Percentiles rank a stretch among this genome's conserved stretches.
These are phyloP conservation scores for Carpatolechia fugitivella DNA, from an alignment of 2,888 invertebrate species.

Conservation along the genomic window DNA sequence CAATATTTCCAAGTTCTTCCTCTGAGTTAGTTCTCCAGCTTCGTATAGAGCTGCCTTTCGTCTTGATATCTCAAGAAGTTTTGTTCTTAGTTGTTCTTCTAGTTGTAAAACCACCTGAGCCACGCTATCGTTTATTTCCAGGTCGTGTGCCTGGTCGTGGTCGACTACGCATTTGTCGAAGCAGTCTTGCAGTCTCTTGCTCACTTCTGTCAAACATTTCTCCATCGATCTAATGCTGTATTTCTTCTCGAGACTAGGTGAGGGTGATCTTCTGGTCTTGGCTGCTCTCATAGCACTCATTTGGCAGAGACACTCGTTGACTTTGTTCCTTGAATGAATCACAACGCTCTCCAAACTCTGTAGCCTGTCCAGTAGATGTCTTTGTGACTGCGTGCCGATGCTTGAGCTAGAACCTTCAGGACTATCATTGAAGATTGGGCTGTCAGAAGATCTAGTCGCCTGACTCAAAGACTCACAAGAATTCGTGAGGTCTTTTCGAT, in stretches of 20 bases:
- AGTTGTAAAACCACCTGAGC: conserved; percentile 81
- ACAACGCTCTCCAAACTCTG: conserved; percentile 81
- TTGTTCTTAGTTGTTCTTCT: conserved; percentile 83
- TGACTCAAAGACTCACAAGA: conserved; percentile 80
- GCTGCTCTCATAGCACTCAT: conserved; percentile 81
- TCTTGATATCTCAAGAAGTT: conserved; percentile 83
- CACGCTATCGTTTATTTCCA: conserved; percentile 71
- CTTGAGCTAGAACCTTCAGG: conserved; percentile 42
- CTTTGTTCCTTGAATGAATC: conserved; percentile 82
- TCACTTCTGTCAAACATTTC: conserved; percentile 81
- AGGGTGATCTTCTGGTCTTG: conserved; percentile 81
- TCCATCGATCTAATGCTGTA: conserved; percentile 82
- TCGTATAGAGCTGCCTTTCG: conserved; percentile 83
- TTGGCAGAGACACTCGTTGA: conserved; percentile 83
- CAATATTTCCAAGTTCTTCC: conserved; percentile 83
- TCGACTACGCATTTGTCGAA: conserved; percentile 80
- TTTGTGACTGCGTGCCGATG: conserved; percentile 72
- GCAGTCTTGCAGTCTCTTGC: conserved; percentile 80
- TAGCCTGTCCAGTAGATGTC: conserved; percentile 78
- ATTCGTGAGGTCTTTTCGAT: conserved; percentile 66
- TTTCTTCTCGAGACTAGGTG: conserved; percentile 82
- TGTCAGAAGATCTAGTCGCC: conserved; percentile 59
- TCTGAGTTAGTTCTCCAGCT: conserved; percentile 83
- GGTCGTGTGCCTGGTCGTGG: conserved; percentile 51
- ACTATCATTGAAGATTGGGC: conserved; percentile 42